Percentiles rank a stretch among this genome's conserved stretches.
Evolutionary conservation across 2,113 vertebrate genomes (phyloP).

Genomic region (Thalassarche chlororhynchos): DNA sequence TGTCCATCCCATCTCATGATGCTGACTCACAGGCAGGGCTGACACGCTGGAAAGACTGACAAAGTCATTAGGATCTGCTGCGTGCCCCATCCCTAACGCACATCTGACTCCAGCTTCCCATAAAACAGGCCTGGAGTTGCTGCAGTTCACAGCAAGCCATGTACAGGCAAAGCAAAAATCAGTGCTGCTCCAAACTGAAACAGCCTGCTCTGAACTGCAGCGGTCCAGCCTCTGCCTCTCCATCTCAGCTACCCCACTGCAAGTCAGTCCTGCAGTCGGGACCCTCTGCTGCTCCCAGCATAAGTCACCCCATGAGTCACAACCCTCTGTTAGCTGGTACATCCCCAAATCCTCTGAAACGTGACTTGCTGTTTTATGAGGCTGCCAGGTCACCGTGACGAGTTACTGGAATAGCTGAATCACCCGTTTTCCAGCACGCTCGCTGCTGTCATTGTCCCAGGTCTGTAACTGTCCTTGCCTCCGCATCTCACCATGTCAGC

Average conservation of each 20-base stretch:
- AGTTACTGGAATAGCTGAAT: neutral
- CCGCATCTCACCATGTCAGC: neutral
- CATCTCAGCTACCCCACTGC: neutral
- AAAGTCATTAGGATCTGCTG: neutral
- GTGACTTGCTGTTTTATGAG: neutral
- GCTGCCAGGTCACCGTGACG: neutral
- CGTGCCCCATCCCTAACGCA: neutral
- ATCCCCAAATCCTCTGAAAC: neutral
- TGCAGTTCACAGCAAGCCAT: neutral
- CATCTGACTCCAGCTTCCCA: neutral
- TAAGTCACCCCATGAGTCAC: neutral
- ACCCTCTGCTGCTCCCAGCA: neutral
- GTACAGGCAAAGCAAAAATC: neutral
- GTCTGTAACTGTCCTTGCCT: neutral
- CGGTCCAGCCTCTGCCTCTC: neutral
- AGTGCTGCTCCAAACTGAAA: neutral
- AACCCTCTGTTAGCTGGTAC: neutral
- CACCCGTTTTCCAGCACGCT: neutral
- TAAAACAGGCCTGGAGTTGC: neutral
- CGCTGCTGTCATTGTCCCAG: neutral
- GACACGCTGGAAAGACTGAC: neutral
- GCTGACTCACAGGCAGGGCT: neutral
- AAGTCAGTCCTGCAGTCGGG: rapidly evolving
- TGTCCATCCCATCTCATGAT: neutral
- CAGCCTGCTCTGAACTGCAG: neutral